Percentiles rank a stretch among this genome's conserved stretches.
These are phyloP conservation scores for Tetragonisca angustula DNA, from an alignment of 2,888 invertebrate genomes.

Conservation along the genomic window DNA sequence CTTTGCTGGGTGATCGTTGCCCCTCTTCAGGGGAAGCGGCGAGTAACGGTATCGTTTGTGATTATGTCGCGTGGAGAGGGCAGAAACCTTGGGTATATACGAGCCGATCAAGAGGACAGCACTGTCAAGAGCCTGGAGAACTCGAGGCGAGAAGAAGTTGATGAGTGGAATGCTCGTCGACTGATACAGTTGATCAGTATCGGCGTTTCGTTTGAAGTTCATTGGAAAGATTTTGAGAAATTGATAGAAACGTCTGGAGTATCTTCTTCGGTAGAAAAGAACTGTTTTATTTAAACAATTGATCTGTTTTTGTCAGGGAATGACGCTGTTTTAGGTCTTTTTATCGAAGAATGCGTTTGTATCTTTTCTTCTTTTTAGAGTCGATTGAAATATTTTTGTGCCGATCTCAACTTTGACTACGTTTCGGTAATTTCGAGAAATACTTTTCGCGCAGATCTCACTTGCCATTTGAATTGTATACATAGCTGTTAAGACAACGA, in stretches of 20 bases:
- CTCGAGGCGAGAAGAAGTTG: not conserved
- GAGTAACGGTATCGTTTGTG: conserved; percentile 79
- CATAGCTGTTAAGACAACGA: not conserved
- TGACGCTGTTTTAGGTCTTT: too few relatives aligned
- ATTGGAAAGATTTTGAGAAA: not conserved
- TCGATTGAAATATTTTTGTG: not conserved
- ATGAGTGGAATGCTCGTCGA: not conserved
- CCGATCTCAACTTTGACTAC: not conserved
- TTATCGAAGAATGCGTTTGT: not conserved
- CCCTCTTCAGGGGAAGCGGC: conserved; percentile 43
- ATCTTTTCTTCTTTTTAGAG: not conserved
- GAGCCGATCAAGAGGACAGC: conserved; percentile 63
- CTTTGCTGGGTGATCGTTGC: conserved; percentile 20
- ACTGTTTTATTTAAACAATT: not conserved
- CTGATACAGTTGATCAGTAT: not conserved
- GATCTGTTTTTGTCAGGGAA: not conserved
- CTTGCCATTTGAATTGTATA: too few relatives aligned
- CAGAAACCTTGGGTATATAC: conserved; percentile 61
- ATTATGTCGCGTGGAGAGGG: conserved; percentile 53
- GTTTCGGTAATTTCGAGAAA: not conserved
- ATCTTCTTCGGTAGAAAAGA: not conserved
- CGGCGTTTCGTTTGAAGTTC: not conserved
- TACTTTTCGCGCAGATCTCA: not conserved
- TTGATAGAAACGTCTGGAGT: not conserved
- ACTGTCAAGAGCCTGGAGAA: conserved; percentile 51